Evolutionary conservation across 2,888 invertebrate genomes (phyloP).

Genomic region (Noctua comes): DNA sequence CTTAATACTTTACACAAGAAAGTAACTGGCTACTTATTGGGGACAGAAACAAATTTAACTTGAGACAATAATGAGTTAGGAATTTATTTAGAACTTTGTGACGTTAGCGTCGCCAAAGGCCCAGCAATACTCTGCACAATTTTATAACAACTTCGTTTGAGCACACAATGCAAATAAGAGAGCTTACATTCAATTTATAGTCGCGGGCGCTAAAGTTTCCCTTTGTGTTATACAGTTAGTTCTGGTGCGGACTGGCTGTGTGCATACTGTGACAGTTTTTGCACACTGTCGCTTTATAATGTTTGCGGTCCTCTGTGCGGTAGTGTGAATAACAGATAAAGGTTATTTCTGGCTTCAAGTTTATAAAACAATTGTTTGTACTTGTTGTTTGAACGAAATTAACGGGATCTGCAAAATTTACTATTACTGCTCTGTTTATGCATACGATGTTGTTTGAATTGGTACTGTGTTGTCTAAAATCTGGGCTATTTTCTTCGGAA

Average conservation of each 20-base stretch:
- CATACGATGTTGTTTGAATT: slow-evolving; percentile 49
- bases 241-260: slow-evolving; percentile 64
- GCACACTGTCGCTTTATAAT: slow-evolving; percentile 66
- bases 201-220: slow-evolving; percentile 73
- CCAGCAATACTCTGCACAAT: slow-evolving; percentile 59
- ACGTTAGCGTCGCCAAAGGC: slow-evolving; percentile 44
- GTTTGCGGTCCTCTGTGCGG: slow-evolving; percentile 60
- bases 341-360: slow-evolving; percentile 65
- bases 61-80: slow-evolving; percentile 51
- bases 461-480: slow-evolving; percentile 47
- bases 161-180: slow-evolving; percentile 77
- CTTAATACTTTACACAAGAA: slow-evolving; percentile 39
- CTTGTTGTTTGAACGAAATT: slow-evolving; percentile 66
- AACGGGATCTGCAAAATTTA: slow-evolving; percentile 64
- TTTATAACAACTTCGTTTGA: slow-evolving; percentile 69
- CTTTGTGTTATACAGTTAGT: slow-evolving; percentile 72
- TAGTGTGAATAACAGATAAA: slow-evolving; percentile 72
- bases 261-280: slow-evolving; percentile 73
- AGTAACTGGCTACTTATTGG: slow-evolving; percentile 21
- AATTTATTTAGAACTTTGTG: slow-evolving; percentile 59
- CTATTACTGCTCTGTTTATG: slow-evolving; percentile 62
- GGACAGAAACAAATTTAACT: slow-evolving; percentile 37
- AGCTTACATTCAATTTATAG: slow-evolving; percentile 81
- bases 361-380: slow-evolving; percentile 72
- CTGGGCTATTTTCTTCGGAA: slow-evolving; percentile 47